Evolutionary conservation across 2,113 vertebrate species (phyloP), one percentile per base, ranked within the genome.

Genomic region (Urocolius indicus): DNA sequence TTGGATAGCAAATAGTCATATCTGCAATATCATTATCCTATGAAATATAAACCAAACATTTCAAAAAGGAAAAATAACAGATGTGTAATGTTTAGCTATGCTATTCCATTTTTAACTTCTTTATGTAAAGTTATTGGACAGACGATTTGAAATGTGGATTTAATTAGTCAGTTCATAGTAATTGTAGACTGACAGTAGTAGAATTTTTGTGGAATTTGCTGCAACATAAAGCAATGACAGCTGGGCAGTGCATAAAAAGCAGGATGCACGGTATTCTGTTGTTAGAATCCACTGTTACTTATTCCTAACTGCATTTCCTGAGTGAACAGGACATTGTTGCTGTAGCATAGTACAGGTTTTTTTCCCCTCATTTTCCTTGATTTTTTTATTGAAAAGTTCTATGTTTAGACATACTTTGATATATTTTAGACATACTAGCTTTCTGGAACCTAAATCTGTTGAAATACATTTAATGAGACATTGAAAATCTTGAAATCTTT

Each of bases 1-100:
- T 85, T 66, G 58, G 88, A 57, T 41, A 29, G 5, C 26, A 94
- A 94, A 11, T 63, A 85, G 36, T 69, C 30, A 10, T 87, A 49
- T 84, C 41, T 85, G 36, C 24, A 79, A 58, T 46, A 58, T 1
- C 16, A 73, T 85, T 92, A 69, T 82, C 30, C 10, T 26, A 29
- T 86, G 67, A 95, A 90, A 92, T 83, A 85, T 43, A 41, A 88
- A 79, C 85, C 36, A 69, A 92, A 76, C 10, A 22, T 27, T 62
- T 80, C 21, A 83, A 89, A 89, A 75, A 9, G 15, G 72, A 85
- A 91, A 87, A 93, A 63, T 29, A 94, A 43, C 61, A 96, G 22
- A 27, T 76, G 66, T 41, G 67, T 68, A 87, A 93, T 72, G 20
- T 93, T 91, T 57, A 68, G 57, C 34, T 82, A 45, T 52, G 34